These are phyloP conservation scores for Gobio occitaniae DNA, from an alignment of 2,797 vertebrate species.

Conservation along the genomic window DNA sequence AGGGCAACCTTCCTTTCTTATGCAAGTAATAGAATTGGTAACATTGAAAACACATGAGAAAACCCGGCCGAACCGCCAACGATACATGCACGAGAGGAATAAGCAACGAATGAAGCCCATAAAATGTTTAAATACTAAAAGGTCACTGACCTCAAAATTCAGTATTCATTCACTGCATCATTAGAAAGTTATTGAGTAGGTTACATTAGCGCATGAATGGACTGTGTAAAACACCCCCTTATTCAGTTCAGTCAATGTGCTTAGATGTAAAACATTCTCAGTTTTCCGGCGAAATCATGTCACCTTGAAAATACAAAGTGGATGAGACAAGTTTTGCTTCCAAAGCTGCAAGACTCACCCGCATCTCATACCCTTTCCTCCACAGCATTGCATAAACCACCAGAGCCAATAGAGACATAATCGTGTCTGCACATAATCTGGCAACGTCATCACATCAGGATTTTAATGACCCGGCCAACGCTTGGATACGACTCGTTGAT, in stretches of 20 bases:
- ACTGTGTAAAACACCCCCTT: neutral
- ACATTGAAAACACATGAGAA: slow-evolving; percentile 72
- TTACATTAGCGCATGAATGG: neutral
- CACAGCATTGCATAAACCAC: slow-evolving; percentile 60
- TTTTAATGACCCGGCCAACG: slow-evolving; percentile 74
- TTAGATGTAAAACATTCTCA: neutral
- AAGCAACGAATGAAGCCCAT: slow-evolving; percentile 51
- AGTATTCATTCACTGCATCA: neutral
- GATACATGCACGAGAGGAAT: slow-evolving; percentile 43
- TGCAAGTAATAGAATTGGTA: slow-evolving; percentile 63
- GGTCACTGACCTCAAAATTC: slow-evolving; percentile 26
- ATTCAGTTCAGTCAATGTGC: neutral
- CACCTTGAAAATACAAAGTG: neutral
- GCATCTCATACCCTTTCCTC: slow-evolving; percentile 62
- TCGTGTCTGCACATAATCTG: slow-evolving; percentile 62
- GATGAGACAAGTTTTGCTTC: neutral
- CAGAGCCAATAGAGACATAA: slow-evolving; percentile 71
- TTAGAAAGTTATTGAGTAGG: slow-evolving; percentile 22
- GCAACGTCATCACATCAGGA: slow-evolving; percentile 72
- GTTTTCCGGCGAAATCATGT: neutral
- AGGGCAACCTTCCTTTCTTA: slow-evolving; percentile 55
- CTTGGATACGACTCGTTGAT: slow-evolving; percentile 70
- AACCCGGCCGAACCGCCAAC: slow-evolving; percentile 57
- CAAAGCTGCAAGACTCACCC: slow-evolving; percentile 40
- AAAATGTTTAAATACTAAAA: slow-evolving; percentile 51